Evolutionary conservation across 2,113 vertebrate genomes (phyloP), one percentile per base, ranked within the genome.

Genomic region (Anseranas semipalmata): DNA sequence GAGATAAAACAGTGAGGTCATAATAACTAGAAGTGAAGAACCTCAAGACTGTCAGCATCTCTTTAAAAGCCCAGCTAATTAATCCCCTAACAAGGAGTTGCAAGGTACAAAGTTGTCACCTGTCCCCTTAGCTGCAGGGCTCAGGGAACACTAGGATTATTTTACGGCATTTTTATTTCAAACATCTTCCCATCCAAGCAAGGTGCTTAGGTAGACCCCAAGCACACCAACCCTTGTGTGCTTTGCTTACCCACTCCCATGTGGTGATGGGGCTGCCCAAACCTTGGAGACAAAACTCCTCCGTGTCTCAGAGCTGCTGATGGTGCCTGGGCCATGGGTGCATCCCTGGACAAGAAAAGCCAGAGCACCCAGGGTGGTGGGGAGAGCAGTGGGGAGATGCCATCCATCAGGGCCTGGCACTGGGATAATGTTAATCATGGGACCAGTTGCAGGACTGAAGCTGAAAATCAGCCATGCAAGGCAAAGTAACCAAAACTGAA

Each of bases 11-110:
- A 58, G 24, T 6, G 45, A 55, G 9, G 35, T 73, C 18, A 76
- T 41, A 87, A 73, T 71, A 82, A 92, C 85, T 66, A 67, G 6
- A 68, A 63, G 58, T 1, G 1, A 78, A 95, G n/a, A 81, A 84
- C 45, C 21, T 92, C 62, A 60, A n/a, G 27, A 56, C 16, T 66
- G 28, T 27, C 21, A 81, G 35, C 9, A 8, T 11, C 50, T 35
- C 43, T 59, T 68, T n/a, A 78, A 81, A 96, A 77, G n/a, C 30
- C 62, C 10, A 78, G 7, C 9, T 73, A 88, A 83, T 88, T 95
- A 83, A 71, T 52, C 7, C 39, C 18, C 50, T 87, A 66, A 80
- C 9, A 27, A 90, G n/a, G 14, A 78, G 27, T 19, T 30, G 22
- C 1, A 6, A 82, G 46, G 33, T 60, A 71, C 18, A 86, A 68